Base-by-base conservation (phyloP, 53 echinoderm and acorn worm species). In the Mesocentrotus franciscanus region DNA sequence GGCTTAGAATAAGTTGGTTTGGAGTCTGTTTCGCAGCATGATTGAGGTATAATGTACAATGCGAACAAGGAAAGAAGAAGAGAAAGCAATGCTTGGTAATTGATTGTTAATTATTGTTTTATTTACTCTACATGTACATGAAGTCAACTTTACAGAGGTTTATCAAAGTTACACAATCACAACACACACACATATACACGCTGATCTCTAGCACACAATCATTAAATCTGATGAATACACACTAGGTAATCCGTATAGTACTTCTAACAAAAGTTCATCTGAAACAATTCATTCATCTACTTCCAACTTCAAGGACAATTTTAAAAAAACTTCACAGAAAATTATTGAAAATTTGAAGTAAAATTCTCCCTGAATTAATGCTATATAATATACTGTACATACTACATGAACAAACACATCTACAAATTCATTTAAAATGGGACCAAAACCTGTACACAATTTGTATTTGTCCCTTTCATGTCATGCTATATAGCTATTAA, bases 181-280 rank as follows among this genome's bases (percentile, higher is more conserved):
- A 87, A 87, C n/a, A 87, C 87, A 84, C 49, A 84, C 84, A 87
- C 58, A 87, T 58, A 58, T 58, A 87, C 87, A 27, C 58, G n/a
- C 59, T 87, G 87, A 56, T 87, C 87, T n/a, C 87, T 87, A 87
- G 87, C 87, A 87, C 87, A 87, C 87, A 57, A 57, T 57, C 58
- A 85, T 57, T 56, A n/a, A 57, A 85, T 87, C 27, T 87, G 56
- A 22, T 87, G 87, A 87, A 58, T 58, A 87, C 87, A 87, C 59
- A 56, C 87, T 87, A 87, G n/a, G 11, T 13, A 57, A 87, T 87
- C 87, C 27, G 58, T 87, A 27, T 87, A 87, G 87, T 87, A 87
- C 87, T 87, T 87, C 87, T 87, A 87, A 87, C n/a, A 87, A 59
- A 87, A 84, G 29, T 87, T 87, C 87, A 87, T 87, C 56, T 58